Evolutionary conservation across 2,888 invertebrate species (phyloP).

Genomic region (Drosophila atroscutellata): DNA sequence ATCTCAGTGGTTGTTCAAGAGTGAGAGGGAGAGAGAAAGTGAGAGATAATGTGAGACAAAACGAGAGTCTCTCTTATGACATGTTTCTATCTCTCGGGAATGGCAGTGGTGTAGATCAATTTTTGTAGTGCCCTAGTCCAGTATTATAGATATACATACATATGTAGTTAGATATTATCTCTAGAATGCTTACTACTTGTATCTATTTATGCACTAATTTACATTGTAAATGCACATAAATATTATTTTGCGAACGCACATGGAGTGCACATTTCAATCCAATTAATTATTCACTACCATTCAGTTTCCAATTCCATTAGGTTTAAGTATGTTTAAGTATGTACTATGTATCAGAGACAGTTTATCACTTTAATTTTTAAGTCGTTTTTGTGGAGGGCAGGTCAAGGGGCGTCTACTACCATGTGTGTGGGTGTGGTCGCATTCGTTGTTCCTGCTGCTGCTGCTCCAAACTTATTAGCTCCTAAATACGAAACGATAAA

Average conservation of each 20-base stretch:
- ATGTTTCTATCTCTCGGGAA: slow-evolving; percentile 63
- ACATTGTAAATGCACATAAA: slow-evolving; percentile 75
- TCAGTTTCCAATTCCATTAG: slow-evolving; percentile 63
- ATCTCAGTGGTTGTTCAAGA: slow-evolving; percentile 2
- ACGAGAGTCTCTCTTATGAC: slow-evolving; percentile 22
- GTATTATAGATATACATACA: slow-evolving; percentile 38
- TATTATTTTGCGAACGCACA: slow-evolving; percentile 50
- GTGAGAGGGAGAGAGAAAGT: slow-evolving; percentile 4
- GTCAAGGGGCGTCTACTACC: slow-evolving; percentile 28
- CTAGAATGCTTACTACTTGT: slow-evolving; percentile 35
- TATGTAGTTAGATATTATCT: slow-evolving; percentile 27
- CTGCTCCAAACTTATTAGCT: slow-evolving; percentile 15
- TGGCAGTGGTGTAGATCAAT: slow-evolving; percentile 75
- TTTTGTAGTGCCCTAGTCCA: slow-evolving; percentile 64
- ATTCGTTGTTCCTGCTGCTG: slow-evolving; percentile 62
- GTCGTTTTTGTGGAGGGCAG: slow-evolving; percentile 67
- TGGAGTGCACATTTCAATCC: slow-evolving; percentile 40
- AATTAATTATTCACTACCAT: slow-evolving; percentile 53
- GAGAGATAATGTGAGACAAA: neutral
- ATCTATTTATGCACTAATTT: slow-evolving; percentile 63
- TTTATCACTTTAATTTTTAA: slow-evolving; percentile 75
- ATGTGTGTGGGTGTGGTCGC: slow-evolving; percentile 27
- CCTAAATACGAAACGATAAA: slow-evolving; percentile 84
- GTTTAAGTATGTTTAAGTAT: slow-evolving; percentile 40
- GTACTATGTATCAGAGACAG: slow-evolving; percentile 72